Base-by-base conservation (phyloP, 2,888 invertebrate genomes). In the Pristionchus entomophagus region DNA sequence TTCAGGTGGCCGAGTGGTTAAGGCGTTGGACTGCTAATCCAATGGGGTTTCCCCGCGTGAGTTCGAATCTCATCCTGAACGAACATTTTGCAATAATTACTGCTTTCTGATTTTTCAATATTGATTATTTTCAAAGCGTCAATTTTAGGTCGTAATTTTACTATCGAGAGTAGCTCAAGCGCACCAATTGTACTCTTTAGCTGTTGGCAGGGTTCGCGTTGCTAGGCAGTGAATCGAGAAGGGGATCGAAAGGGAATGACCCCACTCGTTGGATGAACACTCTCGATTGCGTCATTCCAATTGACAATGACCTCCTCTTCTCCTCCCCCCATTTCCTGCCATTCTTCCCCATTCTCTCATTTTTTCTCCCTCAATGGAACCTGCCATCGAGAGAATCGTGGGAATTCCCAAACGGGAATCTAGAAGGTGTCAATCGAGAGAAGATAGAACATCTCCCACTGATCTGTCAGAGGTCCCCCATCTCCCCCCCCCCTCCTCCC, bases 11-110 rank as follows among this genome's bases (percentile, higher is more conserved):
- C 92, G 92, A 92, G 92, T 92, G 92, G 92, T 92, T 92, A 92
- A 92, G 92, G 92, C 92, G 92, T 90, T 92, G 92, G 92, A 92
- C 92, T 92, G 92, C 92, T 92, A 92, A 92, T 92, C 92, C 92
- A 92, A 90, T 92, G 92, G 91, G 92, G 88, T 91, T 90, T 92
- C 88, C 92, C 91, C 92, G 92, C 92, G 91, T 91, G 91, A 91
- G 92, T 92, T 92, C 92, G 92, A 92, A 92, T 92, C 91, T 89
- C 91, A 90, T 90, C 90, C 90, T 90, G 89, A 88, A 89, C 88
- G 88, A 87, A 89, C 32, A n/a, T 69, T 69, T 69, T 69, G 69
- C 69, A 10, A n/a, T 10, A 29, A 32, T 65, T 65, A 32, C 32
- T 32, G 35, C 65, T n/a, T n/a, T n/a, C n/a, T n/a, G n/a, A n/a